These are phyloP conservation scores for Mus musculus DNA, from an alignment of 2,113 vertebrate genomes.

Conservation along the genomic window GRCm39 chr17:72097501-72098000, in stretches of 20 bases:
- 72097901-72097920: background rate
- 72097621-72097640: conserved; percentile 31
- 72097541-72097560: conserved; percentile 35
- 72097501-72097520: conserved; percentile 40
- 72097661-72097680: background rate
- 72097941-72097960: background rate
- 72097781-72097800: background rate
- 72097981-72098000: background rate
- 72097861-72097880: background rate
- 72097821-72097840: background rate
- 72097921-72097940: background rate
- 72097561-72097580: conserved; percentile 45
- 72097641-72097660: background rate
- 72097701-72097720: background rate
- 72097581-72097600: conserved; percentile 9
- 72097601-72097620: conserved; percentile 2
- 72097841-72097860: background rate
- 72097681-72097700: background rate
- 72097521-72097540: conserved; percentile 42
- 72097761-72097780: background rate
- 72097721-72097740: background rate
- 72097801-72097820: conserved; percentile 43
- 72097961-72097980: conserved; percentile 17
- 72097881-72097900: background rate
- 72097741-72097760: background rate